Base-by-base conservation (phyloP, 2,888 invertebrate species). In the Drosophila pseudotalamancana region DNA sequence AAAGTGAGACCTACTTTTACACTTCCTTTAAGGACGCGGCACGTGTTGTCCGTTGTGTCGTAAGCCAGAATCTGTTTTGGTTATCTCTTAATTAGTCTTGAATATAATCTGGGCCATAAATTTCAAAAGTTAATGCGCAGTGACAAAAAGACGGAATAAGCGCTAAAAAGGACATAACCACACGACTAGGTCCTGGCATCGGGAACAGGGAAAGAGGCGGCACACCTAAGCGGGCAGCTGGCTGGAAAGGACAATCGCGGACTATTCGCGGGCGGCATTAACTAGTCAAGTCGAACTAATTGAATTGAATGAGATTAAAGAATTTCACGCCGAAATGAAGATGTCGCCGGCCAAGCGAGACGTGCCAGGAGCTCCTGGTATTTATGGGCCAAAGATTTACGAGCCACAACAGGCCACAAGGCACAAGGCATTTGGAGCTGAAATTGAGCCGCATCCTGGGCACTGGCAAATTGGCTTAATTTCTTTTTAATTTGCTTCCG, bases 231-330 rank as follows among this genome's bases (percentile, higher is more conserved):
- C 59, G 56, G 50, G 31, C 73, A 70, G 60, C 61, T 61, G 63
- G 59, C 51, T 25, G 42, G 18, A 43, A 71, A 63, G 75, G 81
- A 78, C 78, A 76, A 49, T 74, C 67, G 72, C 67, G 64, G 65
- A 71, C 69, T 42, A 57, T 67, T 56, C 46, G 60, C 39, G 45
- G 2, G 3, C 48, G 61, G 80, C 81, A 88, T 88, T 88, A 89
- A 77, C 89, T 87, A 89, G 85, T 88, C 89, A 88, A 87, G 79
- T 90, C 74, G 88, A 90, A 90, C 89, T 90, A 90, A 90, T 90
- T 90, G 90, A 90, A 90, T 90, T 90, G 90, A 90, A 88, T 84
- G 79, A 89, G 89, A 90, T 90, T 90, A 90, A 90, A 90, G 89
- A 83, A 87, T 89, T 89, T 88, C 81, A 89, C 88, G 89, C 88